Base-by-base conservation (phyloP, 2,113 vertebrate genomes). In the Neotoma lepida region DNA sequence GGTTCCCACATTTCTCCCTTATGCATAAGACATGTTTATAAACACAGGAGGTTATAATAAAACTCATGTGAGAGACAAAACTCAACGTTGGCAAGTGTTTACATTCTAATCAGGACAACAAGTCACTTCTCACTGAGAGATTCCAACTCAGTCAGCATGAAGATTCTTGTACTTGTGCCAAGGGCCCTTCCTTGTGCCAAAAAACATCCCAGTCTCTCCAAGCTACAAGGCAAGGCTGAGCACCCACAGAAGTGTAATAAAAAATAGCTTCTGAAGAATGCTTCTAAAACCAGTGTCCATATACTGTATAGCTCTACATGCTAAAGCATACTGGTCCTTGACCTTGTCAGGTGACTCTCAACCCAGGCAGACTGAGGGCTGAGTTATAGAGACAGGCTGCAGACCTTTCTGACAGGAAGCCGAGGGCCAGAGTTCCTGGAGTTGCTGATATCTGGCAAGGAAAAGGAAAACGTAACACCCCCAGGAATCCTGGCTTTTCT, bases 61-160 rank as follows among this genome's bases (percentile, higher is more conserved):
- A 97, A 96, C 93, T 96, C 96, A 93, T 24, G 68, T 44, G 95
- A 94, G 94, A 96, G 86, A 54, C 8, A 88, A 73, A 90, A 95
- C 49, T 95, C 73, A 76, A 74, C 41, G 88, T 93, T 77, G 70
- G 78, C 91, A 96, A 96, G 88, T 90, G 96, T 94, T 97, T 97
- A 97, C 86, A 74, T 86, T 96, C 96, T 94, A 96, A 95, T 74
- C 10, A 87, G 97, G 85, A 80, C 91, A 97, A 97, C 96, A 61
- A 98, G 97, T 66, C 92, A 71, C 78, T 97, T 97, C 96, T 96
- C 97, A 96, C 96, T 88, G 89, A 80, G 86, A 92, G 73, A 90
- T 51, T 82, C 93, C 89, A 95, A 89, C 73, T 90, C 93, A 54
- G 74, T 84, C 80, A 87, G 94, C 81, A 73, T 66, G 78, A 95